These are phyloP conservation scores for Thomomys bottae DNA, from an alignment of 2,113 vertebrate species.

Conservation along the genomic window DNA sequence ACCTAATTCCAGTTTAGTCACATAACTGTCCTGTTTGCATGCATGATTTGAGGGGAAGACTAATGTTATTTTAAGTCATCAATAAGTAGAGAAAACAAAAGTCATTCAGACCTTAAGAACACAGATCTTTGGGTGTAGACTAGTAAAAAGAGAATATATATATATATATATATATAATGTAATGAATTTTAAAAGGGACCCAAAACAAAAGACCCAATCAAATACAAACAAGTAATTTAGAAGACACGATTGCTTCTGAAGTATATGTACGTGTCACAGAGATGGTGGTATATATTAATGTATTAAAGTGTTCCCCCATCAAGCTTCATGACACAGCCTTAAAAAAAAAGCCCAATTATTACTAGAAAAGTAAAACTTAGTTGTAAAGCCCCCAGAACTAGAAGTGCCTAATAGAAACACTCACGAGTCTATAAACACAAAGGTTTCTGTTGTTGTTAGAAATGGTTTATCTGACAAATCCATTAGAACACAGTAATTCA, in stretches of 20 bases:
- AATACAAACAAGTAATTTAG: constrained; percentile 55
- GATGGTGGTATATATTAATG: constrained; percentile 37
- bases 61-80: constrained; percentile 4
- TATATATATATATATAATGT: too few relatives aligned
- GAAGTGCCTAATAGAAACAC: constrained; percentile 81
- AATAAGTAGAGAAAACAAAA: constrained; percentile 35
- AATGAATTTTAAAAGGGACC: constrained; percentile 41
- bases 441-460: constrained; percentile 76
- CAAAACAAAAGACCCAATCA: constrained; percentile 43
- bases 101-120: constrained; percentile 59
- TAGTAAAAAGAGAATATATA: constrained; percentile 58
- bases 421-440: constrained; percentile 72
- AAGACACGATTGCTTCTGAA: constrained; percentile 35
- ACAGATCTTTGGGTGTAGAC: constrained; percentile 55
- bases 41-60: constrained; percentile 57
- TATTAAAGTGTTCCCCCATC: constrained; percentile 16
- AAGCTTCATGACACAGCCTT: constrained; percentile 38
- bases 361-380: constrained; percentile 73
- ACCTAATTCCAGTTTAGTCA: constrained; percentile 71
- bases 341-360: constrained; percentile 54
- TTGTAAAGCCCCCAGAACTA: constrained; percentile 63
- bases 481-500: constrained; percentile 63
- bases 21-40: constrained; percentile 15
- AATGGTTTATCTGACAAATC: constrained; percentile 66
- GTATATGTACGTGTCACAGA: constrained; percentile 36